Evolutionary conservation across 2,797 vertebrate species (phyloP), one percentile per base, ranked within the genome.

Genomic region (Syncerus caffer): DNA sequence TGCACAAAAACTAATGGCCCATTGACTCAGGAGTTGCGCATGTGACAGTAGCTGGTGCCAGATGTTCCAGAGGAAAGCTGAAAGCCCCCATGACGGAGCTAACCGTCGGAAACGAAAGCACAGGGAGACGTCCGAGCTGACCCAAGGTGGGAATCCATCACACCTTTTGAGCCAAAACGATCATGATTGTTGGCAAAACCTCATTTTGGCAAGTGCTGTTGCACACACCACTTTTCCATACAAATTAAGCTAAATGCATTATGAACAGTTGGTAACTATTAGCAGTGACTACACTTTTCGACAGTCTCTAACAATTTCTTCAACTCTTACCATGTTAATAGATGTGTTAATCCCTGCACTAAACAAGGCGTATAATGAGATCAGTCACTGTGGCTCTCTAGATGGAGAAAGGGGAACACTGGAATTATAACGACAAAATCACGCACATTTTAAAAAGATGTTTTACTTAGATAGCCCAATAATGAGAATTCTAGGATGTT

Each of bases 201-300:
- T 93, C 89, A 5, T 25, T 42, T 2, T 9, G 80, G 45, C 57
- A 71, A 71, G 38, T 53, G 31, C 29, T 9, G 29, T 7, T 27
- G 2, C 74, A 34, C 60, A 27, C 16, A 14, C 74, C 13, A 1
- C 14, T 31, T 38, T 64, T 64, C 80, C 93, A 29, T 34, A 76
- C 89, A 85, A 83, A 96, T 92, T 83, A 95, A 88, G 74, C 93
- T 42, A 53, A 93, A 78, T n/a, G 93, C 62, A 31, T 97, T 57
- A 74, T 51, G 96, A 97, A 89, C 96, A 97, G 94, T 97, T 98
- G 97, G 97, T 55, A 89, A 96, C 96, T 96, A 96, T 97, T 98
- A 97, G 82, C 96, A 96, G 96, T 83, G 82, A 97, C 95, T 83
- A 27, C 84, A 85, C 60, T 97, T 96, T 95, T 76, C 89, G 2